These are phyloP conservation scores for Cichlasoma orientale DNA, from an alignment of 2,797 vertebrate species.

Conservation along the genomic window DNA sequence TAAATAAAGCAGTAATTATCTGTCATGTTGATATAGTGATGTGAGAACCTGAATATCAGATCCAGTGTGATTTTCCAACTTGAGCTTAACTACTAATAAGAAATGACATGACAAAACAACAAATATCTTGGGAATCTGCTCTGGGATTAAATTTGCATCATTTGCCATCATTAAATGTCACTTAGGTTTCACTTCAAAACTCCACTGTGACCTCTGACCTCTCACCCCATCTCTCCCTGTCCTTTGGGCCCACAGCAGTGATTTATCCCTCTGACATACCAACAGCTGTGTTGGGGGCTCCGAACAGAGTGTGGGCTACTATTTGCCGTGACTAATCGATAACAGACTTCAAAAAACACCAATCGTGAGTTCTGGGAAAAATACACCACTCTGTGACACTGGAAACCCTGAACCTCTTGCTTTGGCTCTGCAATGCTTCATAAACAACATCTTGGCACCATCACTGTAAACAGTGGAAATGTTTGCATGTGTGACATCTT, in stretches of 20 bases:
- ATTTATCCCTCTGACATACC: slow-evolving; percentile 85
- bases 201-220: slow-evolving; percentile 63
- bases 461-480: slow-evolving; percentile 55
- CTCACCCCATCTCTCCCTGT: slow-evolving; percentile 69
- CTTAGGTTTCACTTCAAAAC: slow-evolving; percentile 52
- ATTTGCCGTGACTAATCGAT: slow-evolving; percentile 86
- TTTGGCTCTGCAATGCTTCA: slow-evolving; percentile 39
- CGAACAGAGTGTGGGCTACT: slow-evolving; percentile 76
- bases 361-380: slow-evolving; percentile 70
- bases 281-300: slow-evolving; percentile 84
- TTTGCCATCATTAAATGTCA: slow-evolving; percentile 50
- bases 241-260: slow-evolving; percentile 70
- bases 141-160: slow-evolving; percentile 23
- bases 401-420: slow-evolving; percentile 64
- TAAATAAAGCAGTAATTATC: neutral
- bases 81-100: neutral
- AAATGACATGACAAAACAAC: neutral
- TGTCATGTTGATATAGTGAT: too few species aligned
- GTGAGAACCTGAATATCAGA: neutral
- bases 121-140: neutral
- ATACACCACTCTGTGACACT: slow-evolving; percentile 67
- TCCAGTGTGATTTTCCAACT: neutral
- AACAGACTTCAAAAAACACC: slow-evolving; percentile 83
- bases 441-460: slow-evolving; percentile 63
- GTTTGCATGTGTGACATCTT: slow-evolving; percentile 19